Percentiles rank a stretch among this genome's conserved stretches.
These are phyloP conservation scores for Catocala nupta DNA, from an alignment of 2,888 invertebrate species.

Conservation along the genomic window DNA sequence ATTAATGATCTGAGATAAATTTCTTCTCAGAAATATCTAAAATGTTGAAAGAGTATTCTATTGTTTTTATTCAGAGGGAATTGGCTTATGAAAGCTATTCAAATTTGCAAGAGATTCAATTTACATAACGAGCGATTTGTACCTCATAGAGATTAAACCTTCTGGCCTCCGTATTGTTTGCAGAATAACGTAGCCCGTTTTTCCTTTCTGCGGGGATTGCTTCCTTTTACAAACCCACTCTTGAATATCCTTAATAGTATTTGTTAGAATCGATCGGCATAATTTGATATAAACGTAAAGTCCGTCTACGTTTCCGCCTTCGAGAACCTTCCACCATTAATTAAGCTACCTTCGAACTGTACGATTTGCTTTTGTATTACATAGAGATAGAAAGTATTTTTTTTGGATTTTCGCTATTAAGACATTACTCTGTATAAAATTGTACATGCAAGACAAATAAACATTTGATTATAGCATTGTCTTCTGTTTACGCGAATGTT, in stretches of 20 bases:
- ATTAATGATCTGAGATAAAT: slow-evolving; percentile 69
- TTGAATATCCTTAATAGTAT: slow-evolving; percentile 55
- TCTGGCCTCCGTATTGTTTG: slow-evolving; percentile 70
- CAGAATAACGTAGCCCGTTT: slow-evolving; percentile 62
- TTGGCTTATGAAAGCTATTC: slow-evolving; percentile 84
- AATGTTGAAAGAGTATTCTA: slow-evolving; percentile 72
- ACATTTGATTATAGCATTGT: too few species aligned
- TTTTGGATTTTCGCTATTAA: too few species aligned
- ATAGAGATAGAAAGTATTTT: too few species aligned
- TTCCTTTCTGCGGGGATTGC: slow-evolving; percentile 58
- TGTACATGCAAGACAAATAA: too few species aligned
- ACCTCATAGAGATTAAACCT: slow-evolving; percentile 79
- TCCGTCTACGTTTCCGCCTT: slow-evolving; percentile 17
- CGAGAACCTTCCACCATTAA: slow-evolving; percentile 8
- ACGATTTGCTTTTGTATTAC: too few species aligned
- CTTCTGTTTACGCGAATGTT: too few species aligned
- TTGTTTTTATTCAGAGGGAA: slow-evolving; percentile 82
- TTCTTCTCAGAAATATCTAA: slow-evolving; percentile 64
- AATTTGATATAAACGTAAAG: slow-evolving; percentile 48
- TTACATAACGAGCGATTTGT: slow-evolving; percentile 86
- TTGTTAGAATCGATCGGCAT: slow-evolving; percentile 57
- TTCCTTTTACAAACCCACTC: slow-evolving; percentile 57
- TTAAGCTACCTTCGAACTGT: too few species aligned
- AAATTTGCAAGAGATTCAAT: slow-evolving; percentile 85
- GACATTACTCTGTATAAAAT: too few species aligned